Evolutionary conservation across 2,888 invertebrate species (phyloP).

Genomic region (Chrysodeixis includens): DNA sequence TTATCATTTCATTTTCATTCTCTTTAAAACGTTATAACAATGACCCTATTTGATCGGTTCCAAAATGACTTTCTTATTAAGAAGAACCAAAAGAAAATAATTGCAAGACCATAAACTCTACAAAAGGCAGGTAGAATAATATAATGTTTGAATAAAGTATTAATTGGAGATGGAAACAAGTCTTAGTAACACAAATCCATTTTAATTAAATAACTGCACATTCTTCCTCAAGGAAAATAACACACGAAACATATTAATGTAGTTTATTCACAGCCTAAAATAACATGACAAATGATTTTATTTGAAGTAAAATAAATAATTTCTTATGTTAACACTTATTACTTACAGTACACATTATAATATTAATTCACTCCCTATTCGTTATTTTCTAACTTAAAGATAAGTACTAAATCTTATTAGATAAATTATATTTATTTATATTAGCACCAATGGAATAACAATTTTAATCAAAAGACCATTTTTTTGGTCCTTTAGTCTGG

Average conservation of each 20-base stretch:
- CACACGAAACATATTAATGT: slow-evolving; percentile 31
- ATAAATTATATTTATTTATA: background rate
- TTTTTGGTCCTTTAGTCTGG: background rate
- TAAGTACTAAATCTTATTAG: background rate
- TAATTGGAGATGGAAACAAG: background rate
- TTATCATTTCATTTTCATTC: too few species aligned
- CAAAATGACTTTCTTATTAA: too few species aligned
- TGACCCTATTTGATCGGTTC: too few species aligned
- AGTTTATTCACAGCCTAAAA: slow-evolving; percentile 62
- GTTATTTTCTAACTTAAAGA: background rate
- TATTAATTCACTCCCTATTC: background rate
- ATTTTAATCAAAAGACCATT: background rate
- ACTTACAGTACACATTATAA: background rate
- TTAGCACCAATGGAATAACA: background rate
- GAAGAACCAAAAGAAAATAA: too few species aligned
- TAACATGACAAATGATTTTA: slow-evolving; percentile 28
- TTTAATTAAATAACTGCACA: slow-evolving; percentile 1
- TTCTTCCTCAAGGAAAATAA: slow-evolving; percentile 52
- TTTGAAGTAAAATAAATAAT: slow-evolving; percentile 34
- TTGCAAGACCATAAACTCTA: too few species aligned
- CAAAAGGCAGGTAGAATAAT: too few species aligned
- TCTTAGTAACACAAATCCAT: background rate
- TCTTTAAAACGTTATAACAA: too few species aligned
- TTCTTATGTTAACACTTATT: background rate
- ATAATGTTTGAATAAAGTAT: too few species aligned